Percentiles rank a stretch among this genome's conserved stretches.
phyloP scores from a whole-genome alignment of 2,888 invertebrate species.

The Odontomyia ornata region DNA sequence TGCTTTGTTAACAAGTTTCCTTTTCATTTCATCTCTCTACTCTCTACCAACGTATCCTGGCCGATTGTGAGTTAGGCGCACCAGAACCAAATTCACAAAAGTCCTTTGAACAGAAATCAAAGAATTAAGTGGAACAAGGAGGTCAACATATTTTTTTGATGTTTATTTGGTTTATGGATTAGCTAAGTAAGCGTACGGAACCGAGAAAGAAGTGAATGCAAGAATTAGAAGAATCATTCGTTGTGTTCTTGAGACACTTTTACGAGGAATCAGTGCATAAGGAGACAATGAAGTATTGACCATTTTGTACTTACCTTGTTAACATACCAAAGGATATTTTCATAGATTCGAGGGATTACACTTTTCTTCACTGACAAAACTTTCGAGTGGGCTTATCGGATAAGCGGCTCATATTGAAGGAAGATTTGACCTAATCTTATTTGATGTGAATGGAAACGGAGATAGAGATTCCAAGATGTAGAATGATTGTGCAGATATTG shows the following conservation, averaged over 20 bases:
- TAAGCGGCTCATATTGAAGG: slow-evolving; percentile 4
- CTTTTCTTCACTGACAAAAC: slow-evolving; percentile 10
- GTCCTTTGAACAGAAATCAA: neutral
- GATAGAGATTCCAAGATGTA: neutral
- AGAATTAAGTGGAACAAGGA: slow-evolving; percentile 26
- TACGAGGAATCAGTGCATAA: slow-evolving; percentile 36
- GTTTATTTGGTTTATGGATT: slow-evolving; percentile 44
- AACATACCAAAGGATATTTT: slow-evolving; percentile 21
- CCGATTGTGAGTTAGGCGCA: slow-evolving; percentile 12
- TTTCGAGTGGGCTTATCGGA: slow-evolving; percentile 12
- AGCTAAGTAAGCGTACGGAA: slow-evolving; percentile 34
- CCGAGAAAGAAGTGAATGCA: neutral
- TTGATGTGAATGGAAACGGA: slow-evolving; percentile 6
- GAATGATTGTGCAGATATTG: neutral
- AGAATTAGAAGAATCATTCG: slow-evolving; percentile 13
- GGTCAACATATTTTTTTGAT: slow-evolving; percentile 19
- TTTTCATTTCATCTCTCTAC: neutral
- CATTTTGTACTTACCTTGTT: slow-evolving; percentile 22
- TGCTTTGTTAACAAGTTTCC: slow-evolving; percentile 30
- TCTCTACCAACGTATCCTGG: neutral
- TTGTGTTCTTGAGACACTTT: slow-evolving; percentile 24
- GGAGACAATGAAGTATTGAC: neutral
- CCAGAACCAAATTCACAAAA: neutral
- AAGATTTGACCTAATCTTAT: slow-evolving; percentile 33
- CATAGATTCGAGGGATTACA: slow-evolving; percentile 20